Base-by-base conservation (phyloP, 2,797 vertebrate genomes). In the Orientallactaga sibirica region DNA sequence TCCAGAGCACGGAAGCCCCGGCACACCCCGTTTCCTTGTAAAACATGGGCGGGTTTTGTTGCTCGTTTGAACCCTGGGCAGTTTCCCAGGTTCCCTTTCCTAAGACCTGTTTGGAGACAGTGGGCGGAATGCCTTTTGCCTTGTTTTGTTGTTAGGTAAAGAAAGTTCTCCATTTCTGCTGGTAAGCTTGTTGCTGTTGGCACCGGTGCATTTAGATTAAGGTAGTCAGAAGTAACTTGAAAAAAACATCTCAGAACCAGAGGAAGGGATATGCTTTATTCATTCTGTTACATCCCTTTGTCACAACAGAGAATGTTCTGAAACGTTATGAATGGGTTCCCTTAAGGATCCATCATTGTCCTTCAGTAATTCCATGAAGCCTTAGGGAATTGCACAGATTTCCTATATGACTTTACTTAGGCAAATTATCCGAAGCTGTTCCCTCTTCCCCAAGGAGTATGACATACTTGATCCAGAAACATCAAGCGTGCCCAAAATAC, bases 111-210 rank as follows among this genome's bases (percentile, higher is more conserved):
- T 78, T 52, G 62, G 19, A 12, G 18, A 18, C 68, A 71, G 4
- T 24, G 37, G 7, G 29, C 10, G 33, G 77, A 61, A 41, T 74
- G 41, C 43, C 8, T 0, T 81, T 83, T 73, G 43, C 77, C 52
- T 84, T 19, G 19, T 70, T 76, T 87, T 85, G 22, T 52, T 92
- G 88, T 82, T 82, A 73, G 81, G 41, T 89, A 25, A 5, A 87
- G 4, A 16, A 68, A 55, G 16, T 76, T 71, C 0, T 84, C 58
- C 14, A 61, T 4, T 41, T 3, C 9, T 7, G 19, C 68, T 85
- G 58, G 2, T 55, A 29, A 61, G 1, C 8, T 14, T 80, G 0
- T 70, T 77, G 58, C 3, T 67, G 3, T 58, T 68, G 24, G 20
- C 18, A 52, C 55, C 27, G 41, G 3, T 62, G 20, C 24, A 5